Evolutionary conservation across 2,113 vertebrate genomes (phyloP).

Genomic region (Sarotherodon lohbergeri): DNA sequence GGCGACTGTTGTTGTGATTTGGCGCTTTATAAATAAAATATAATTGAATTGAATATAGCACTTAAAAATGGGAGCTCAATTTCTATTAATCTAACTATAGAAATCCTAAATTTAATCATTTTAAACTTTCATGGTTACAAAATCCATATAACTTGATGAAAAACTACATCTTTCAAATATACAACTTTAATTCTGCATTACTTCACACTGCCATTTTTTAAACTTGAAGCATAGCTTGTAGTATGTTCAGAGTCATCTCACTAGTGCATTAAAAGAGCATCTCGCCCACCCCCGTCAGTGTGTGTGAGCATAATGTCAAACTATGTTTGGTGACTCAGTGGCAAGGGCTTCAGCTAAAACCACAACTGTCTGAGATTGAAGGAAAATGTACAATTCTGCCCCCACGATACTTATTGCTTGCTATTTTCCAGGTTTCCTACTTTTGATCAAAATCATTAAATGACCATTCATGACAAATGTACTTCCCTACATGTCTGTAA

Average conservation of each 20-base stretch:
- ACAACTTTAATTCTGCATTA: background rate
- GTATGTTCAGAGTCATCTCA: rapidly evolving
- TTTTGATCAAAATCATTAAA: background rate
- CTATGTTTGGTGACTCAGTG: background rate
- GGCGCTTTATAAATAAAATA: background rate
- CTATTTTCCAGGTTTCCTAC: background rate
- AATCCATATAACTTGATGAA: background rate
- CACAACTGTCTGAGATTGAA: background rate
- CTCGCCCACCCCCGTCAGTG: background rate
- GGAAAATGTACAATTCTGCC: background rate
- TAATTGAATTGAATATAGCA: background rate
- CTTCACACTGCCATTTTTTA: background rate
- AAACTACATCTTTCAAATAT: background rate
- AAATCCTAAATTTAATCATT: background rate
- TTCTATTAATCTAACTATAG: background rate
- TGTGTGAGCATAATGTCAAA: background rate
- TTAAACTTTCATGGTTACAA: background rate
- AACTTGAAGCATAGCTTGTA: background rate
- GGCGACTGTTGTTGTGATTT: background rate
- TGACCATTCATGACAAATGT: background rate
- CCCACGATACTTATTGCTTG: background rate
- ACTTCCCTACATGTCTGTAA: background rate
- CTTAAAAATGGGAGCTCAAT: background rate
- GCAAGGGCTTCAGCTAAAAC: background rate
- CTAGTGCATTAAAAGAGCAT: background rate